Conservation (phyloP, 1,140 invertebrate genomes). For the Trachymyrmex cornetzi region DNA sequence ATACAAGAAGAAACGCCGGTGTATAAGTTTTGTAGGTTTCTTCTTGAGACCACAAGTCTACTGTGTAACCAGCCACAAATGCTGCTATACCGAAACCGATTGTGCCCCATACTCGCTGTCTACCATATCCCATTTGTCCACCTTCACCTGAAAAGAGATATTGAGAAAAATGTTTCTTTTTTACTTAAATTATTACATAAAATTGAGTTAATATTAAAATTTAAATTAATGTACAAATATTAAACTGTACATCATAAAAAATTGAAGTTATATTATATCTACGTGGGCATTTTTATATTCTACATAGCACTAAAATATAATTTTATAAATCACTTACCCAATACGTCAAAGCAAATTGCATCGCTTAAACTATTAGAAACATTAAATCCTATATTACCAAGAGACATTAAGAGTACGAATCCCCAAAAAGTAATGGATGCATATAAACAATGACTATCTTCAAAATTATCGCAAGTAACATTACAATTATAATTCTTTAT, state of each 20-base stretch:
- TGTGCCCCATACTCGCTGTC: constrained; percentile 93
- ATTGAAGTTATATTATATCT: not conserved
- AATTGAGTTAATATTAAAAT: not conserved
- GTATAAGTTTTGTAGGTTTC: constrained; percentile 89
- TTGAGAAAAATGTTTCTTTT: not conserved
- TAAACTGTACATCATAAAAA: not conserved
- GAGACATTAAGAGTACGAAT: constrained; percentile 90
- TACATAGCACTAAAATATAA: not conserved
- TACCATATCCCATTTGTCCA: constrained; percentile 90
- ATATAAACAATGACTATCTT: constrained; percentile 85
- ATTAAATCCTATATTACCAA: constrained; percentile 93
- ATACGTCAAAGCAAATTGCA: constrained; percentile 93
- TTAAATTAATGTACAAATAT: too few relatives aligned
- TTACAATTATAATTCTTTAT: constrained; percentile 63
- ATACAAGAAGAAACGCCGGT: constrained; percentile 90
- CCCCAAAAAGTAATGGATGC: constrained; percentile 89
- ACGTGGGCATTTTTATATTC: not conserved
- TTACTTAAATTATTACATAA: not conserved
- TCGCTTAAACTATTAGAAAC: constrained; percentile 93
- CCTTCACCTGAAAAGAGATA: constrained; percentile 85
- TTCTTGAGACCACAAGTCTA: constrained; percentile 88
- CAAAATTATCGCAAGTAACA: constrained; percentile 71
- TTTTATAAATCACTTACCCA: constrained; percentile 86
- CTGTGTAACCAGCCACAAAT: constrained; percentile 89
- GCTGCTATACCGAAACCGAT: constrained; percentile 91